Percentiles rank a stretch among this genome's conserved stretches.
Conservation (phyloP, 2,113 vertebrate genomes). For the Phoenicopterus ruber region DNA sequence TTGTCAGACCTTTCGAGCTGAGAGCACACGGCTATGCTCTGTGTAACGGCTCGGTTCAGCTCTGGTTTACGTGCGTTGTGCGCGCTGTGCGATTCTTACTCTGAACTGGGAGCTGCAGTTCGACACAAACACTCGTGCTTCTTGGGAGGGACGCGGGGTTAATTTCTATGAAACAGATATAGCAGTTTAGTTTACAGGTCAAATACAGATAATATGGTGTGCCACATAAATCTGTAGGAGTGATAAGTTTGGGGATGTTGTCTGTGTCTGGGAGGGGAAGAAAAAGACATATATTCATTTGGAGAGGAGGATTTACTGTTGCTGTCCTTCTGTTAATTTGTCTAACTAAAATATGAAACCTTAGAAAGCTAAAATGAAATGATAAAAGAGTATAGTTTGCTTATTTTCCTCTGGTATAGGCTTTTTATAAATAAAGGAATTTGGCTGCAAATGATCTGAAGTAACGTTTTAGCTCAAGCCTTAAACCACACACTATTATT, state of each 20-base stretch:
- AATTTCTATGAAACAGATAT: background rate
- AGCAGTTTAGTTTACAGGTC: background rate
- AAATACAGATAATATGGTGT: background rate
- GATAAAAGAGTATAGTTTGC: background rate
- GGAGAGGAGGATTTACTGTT: background rate
- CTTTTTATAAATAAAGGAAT: background rate
- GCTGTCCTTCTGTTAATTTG: background rate
- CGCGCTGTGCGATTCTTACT: accelerated
- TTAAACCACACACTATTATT: background rate
- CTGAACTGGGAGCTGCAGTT: background rate
- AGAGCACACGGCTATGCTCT: background rate
- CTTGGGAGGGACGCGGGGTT: background rate
- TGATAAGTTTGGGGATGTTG: background rate
- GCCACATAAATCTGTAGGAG: background rate
- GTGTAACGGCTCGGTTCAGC: accelerated
- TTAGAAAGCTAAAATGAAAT: background rate
- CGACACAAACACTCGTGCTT: background rate
- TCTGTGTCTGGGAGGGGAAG: background rate
- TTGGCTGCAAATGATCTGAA: background rate
- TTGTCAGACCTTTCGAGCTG: background rate
- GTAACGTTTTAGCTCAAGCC: conserved; percentile 4
- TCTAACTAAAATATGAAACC: background rate
- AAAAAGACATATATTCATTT: background rate
- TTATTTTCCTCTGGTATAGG: background rate
- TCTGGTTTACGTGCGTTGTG: accelerated